Conservation (phyloP, 2,888 invertebrate species). For the Melitaea athalia region DNA sequence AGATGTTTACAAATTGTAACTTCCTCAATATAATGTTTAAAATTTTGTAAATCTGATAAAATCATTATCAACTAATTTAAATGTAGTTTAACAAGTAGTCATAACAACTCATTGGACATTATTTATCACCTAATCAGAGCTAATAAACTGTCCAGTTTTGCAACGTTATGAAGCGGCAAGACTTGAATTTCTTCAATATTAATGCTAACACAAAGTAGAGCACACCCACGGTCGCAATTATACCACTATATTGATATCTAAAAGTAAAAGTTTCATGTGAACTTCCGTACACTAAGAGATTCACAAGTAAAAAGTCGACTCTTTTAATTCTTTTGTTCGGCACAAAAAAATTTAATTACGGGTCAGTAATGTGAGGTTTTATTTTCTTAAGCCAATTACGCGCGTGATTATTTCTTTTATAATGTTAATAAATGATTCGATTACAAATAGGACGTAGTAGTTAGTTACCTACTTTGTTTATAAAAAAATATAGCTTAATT, state of each 20-base stretch:
- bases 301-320: constrained; percentile 35
- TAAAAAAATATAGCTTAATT: neutral
- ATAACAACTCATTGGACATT: neutral
- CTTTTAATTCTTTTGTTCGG: constrained; percentile 19
- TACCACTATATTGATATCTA: constrained; percentile 34
- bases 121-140: constrained; percentile 24
- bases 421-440: neutral
- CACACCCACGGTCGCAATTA: constrained; percentile 33
- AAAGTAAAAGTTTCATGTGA: constrained; percentile 39
- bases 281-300: constrained; percentile 40
- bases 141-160: constrained; percentile 17
- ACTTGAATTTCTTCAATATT: constrained; percentile 32
- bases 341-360: constrained; percentile 2
- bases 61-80: constrained; percentile 5
- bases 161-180: constrained; percentile 26
- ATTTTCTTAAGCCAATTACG: constrained; percentile 2
- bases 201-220: constrained; percentile 26
- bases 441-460: no score
- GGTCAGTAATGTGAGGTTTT: constrained; percentile 1
- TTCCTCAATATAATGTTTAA: neutral
- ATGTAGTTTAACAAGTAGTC: neutral
- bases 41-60: neutral
- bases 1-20: constrained; percentile 1
- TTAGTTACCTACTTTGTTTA: no score
- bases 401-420: neutral